Conservation (phyloP, 2,888 invertebrate genomes). For the Tillus elongatus region DNA sequence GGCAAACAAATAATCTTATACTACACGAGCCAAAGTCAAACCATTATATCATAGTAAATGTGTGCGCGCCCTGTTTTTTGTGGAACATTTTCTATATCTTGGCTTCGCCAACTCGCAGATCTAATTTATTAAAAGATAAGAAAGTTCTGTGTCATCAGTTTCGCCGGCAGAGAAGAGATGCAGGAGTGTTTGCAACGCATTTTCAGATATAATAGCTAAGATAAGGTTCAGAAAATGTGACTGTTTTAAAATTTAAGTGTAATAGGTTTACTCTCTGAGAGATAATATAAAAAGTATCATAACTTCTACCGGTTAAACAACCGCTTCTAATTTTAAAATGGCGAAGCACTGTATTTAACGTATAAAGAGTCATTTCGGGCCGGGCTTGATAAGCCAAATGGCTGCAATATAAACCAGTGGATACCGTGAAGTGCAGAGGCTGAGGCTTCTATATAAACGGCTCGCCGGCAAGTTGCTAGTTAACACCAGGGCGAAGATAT, state of each 20-base stretch:
- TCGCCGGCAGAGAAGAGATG: conserved; percentile 29
- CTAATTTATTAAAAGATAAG: conserved; percentile 41
- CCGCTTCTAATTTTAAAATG: conserved; percentile 38
- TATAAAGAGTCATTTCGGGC: conserved; percentile 34
- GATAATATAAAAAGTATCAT: conserved; percentile 38
- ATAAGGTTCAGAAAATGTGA: conserved; percentile 41
- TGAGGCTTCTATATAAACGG: no score
- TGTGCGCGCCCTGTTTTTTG: no score
- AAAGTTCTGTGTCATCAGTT: conserved; percentile 41
- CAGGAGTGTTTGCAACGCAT: conserved; percentile 37
- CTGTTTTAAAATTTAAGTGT: conserved; percentile 43
- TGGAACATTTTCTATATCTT: no score
- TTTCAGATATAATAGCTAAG: conserved; percentile 38
- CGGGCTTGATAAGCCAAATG: no score
- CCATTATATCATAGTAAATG: no score
- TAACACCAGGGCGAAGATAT: no score
- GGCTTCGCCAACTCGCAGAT: no score
- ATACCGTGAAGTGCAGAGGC: no score
- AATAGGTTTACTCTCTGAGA: conserved; percentile 39
- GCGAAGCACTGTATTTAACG: conserved; percentile 34
- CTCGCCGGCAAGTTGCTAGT: no score
- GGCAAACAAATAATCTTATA: no score
- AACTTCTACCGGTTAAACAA: conserved; percentile 37
- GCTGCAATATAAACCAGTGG: no score
- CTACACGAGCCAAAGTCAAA: no score